Conservation (phyloP, 2,113 vertebrate genomes). For the Fulica atra region DNA sequence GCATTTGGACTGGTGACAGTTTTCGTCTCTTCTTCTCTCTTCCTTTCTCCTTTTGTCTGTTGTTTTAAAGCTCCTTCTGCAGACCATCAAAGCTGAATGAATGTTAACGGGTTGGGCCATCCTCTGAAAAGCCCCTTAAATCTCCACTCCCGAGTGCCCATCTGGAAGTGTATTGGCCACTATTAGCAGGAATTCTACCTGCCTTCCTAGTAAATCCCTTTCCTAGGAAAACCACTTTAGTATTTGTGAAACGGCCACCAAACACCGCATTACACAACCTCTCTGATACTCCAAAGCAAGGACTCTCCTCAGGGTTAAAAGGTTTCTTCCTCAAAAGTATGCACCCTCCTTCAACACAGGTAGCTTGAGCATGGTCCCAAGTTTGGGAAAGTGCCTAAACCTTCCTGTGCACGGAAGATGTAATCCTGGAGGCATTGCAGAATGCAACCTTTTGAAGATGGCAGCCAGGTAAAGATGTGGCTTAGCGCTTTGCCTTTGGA, state of each 20-base stretch:
- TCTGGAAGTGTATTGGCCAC: slow-evolving; percentile 62
- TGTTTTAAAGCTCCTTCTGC: slow-evolving; percentile 51
- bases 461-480: neutral
- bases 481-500: neutral
- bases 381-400: neutral
- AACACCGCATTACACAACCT: slow-evolving; percentile 44
- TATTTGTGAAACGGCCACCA: slow-evolving; percentile 33
- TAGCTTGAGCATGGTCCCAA: neutral
- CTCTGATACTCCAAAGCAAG: neutral
- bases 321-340: neutral
- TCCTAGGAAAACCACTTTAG: slow-evolving; percentile 27
- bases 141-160: slow-evolving; percentile 19
- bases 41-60: neutral
- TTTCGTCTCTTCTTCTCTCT: slow-evolving; percentile 53
- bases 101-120: slow-evolving; percentile 75
- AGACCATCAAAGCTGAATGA: slow-evolving; percentile 82
- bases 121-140: slow-evolving; percentile 55
- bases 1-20: slow-evolving; percentile 82
- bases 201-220: slow-evolving; percentile 8
- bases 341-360: neutral
- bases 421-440: neutral
- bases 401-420: neutral
- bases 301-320: slow-evolving; percentile 24
- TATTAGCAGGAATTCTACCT: slow-evolving; percentile 67
- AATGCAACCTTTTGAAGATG: neutral